These are phyloP conservation scores for Semnopithecus entellus DNA, from an alignment of 2,113 vertebrate genomes.

Conservation along the genomic window DNA sequence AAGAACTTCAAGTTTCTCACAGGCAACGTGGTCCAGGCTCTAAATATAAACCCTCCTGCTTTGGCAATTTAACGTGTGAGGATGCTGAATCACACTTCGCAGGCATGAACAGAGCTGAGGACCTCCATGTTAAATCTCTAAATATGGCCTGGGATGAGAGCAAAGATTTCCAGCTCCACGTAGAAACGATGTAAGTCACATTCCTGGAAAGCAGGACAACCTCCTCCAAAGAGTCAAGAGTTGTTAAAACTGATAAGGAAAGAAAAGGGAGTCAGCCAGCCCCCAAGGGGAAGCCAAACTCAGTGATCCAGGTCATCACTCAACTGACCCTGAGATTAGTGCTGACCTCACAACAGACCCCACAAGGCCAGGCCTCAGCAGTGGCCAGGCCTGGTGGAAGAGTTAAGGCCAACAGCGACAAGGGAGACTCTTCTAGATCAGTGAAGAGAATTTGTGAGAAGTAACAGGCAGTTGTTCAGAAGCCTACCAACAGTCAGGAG, in stretches of 20 bases:
- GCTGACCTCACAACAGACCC: not conserved
- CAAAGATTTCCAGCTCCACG: not conserved
- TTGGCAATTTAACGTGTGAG: conserved; percentile 21
- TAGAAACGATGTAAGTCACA: not conserved
- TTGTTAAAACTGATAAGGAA: not conserved
- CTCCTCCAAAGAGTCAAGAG: not conserved
- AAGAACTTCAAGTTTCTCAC: not conserved
- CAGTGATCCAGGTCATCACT: not conserved
- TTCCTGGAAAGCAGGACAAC: conserved; percentile 24
- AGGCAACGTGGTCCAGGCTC: not conserved
- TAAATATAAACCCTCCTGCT: conserved; percentile 56
- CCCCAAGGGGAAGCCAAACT: not conserved
- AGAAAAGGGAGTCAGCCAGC: too few species aligned
- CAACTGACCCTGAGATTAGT: not conserved
- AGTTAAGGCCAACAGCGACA: not conserved
- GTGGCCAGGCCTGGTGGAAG: not conserved
- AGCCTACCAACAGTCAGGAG: not conserved
- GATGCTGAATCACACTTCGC: not conserved
- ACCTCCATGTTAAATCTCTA: not conserved
- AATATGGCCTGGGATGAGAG: conserved; percentile 11
- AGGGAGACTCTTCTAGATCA: not conserved
- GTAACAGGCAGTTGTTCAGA: not conserved
- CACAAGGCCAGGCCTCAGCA: not conserved
- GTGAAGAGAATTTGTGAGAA: conserved; percentile 4
- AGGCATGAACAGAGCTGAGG: not conserved